Conservation (phyloP, 2,113 vertebrate species). For the Pachyramphus minor region DNA sequence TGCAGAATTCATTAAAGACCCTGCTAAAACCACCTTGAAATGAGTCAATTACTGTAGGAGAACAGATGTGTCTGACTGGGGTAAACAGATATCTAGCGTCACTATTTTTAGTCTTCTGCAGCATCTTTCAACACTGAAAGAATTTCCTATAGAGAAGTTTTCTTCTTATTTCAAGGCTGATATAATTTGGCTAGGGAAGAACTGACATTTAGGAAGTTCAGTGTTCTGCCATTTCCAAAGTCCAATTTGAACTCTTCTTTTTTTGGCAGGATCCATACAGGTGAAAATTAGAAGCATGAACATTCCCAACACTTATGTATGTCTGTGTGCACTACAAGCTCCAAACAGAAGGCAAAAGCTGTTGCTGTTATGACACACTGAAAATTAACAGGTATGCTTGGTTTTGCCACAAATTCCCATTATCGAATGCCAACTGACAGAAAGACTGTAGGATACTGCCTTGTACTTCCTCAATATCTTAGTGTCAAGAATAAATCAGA, state of each 20-base stretch:
- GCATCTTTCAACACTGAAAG: neutral
- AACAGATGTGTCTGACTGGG: neutral
- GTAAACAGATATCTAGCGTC: neutral
- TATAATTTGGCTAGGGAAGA: constrained; percentile 1
- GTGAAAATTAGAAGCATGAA: neutral
- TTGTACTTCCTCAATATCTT: neutral
- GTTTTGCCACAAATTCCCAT: neutral
- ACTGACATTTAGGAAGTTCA: neutral
- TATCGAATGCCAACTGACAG: neutral
- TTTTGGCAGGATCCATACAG: neutral
- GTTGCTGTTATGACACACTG: neutral
- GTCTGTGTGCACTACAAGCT: neutral
- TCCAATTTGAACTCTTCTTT: neutral
- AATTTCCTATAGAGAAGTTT: neutral
- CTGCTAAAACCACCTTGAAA: neutral
- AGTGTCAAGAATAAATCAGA: neutral
- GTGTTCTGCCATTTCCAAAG: neutral
- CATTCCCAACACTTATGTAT: neutral
- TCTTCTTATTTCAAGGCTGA: constrained; percentile 15
- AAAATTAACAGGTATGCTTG: neutral
- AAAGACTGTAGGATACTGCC: neutral
- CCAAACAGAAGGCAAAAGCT: neutral
- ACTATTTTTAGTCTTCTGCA: neutral
- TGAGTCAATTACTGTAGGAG: neutral
- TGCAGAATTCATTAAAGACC: neutral